Evolutionary conservation across 2,113 vertebrate species (phyloP), one percentile per base, ranked within the genome.

Genomic region (Bufo gargarizans): DNA sequence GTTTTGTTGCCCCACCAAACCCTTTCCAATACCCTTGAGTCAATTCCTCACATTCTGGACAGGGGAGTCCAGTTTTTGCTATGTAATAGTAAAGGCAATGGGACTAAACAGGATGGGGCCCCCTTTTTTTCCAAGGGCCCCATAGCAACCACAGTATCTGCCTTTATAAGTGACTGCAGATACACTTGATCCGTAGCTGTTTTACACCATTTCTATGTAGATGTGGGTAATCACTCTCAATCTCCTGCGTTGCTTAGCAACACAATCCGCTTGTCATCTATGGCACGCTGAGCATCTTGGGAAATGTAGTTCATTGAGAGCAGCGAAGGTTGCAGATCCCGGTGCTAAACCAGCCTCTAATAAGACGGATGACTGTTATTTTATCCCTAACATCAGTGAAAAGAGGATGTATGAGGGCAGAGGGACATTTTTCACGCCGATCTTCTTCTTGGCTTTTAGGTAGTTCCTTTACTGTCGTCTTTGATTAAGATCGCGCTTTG

Each of bases 401-500:
- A 87, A 43, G 43, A 82, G 65, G 45, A 82, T 81, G 78, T 74
- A 74, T 82, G 86, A 50, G 55, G 67, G 49, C n/a, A 55, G 65
- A 43, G 58, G 67, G 77, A 65, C 50, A 72, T 72, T 59, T 88
- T 74, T 87, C 45, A 55, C 47, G 19, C 65, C 53, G 69, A 43
- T 82, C 65, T 59, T 87, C 50, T 65, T 33, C 63, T 82, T 17
- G 45, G 56, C 81, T 88, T 77, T 88, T 88, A 69, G 77, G 71
- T 84, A 58, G 80, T 88, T 88, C 87, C 78, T 55, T 76, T 77
- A 59, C 71, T 88, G 87, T 88, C 87, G 22, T 77, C 74, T 88
- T 84, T 77, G 56, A 88, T 88, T 88, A 84, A 84, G 58, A 84
- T 77, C 84, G n/a, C 84, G 59, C 81, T 88, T 88, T 88, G 87